Evolutionary conservation across 2,797 vertebrate species (phyloP).

Genomic region (Pteronotus mesoamericanus): DNA sequence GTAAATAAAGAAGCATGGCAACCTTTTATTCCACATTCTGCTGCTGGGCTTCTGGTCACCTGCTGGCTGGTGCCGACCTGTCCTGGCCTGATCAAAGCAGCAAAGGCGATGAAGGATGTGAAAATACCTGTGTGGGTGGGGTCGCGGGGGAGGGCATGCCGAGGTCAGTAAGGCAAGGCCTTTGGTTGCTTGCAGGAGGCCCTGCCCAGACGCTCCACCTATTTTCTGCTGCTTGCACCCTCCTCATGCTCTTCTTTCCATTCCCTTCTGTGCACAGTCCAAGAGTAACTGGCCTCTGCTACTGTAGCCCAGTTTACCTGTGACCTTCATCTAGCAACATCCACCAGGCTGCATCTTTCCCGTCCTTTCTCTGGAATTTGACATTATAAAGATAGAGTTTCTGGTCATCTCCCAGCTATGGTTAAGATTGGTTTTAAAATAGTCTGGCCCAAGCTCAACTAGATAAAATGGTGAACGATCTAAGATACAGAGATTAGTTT

Average conservation of each 20-base stretch:
- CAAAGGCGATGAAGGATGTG: not conserved
- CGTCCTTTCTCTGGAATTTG: not conserved
- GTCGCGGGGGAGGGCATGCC: not conserved
- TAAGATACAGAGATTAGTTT: not conserved
- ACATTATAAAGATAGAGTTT: not conserved
- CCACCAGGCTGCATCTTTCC: not conserved
- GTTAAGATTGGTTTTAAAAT: slow-evolving; percentile 14
- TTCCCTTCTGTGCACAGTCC: not conserved
- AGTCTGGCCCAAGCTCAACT: not conserved
- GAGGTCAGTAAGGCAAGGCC: not conserved
- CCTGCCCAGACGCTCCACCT: not conserved
- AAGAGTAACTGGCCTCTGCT: not conserved
- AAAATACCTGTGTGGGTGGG: not conserved
- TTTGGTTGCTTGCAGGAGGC: not conserved
- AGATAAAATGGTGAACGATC: not conserved
- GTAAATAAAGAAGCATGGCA: not conserved
- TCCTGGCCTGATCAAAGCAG: not conserved
- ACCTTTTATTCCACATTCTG: not conserved
- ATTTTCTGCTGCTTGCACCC: not conserved
- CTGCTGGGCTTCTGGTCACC: not conserved
- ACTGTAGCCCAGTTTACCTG: not conserved
- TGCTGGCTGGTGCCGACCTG: not conserved
- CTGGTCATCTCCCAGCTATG: not conserved
- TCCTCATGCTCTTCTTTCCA: not conserved
- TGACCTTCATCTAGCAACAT: not conserved